Conservation (phyloP, 2,797 vertebrate species). For the Zenarchopterus dispar region DNA sequence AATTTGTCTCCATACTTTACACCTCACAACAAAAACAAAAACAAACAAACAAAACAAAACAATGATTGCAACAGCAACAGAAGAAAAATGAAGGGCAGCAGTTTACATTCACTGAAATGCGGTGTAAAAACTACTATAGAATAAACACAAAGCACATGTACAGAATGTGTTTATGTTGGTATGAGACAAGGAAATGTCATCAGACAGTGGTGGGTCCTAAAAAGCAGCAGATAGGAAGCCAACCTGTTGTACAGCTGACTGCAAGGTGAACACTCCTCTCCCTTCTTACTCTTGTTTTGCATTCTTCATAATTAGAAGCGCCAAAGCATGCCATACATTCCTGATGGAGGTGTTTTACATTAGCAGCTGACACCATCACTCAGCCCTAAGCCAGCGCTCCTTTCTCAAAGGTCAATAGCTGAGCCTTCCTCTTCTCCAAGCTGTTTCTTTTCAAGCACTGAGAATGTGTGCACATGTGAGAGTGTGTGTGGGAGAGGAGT, state of each 20-base stretch:
- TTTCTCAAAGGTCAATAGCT: slow-evolving; percentile 75
- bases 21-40: too few species aligned
- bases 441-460: slow-evolving; percentile 51
- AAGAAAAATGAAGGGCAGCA: slow-evolving; percentile 14
- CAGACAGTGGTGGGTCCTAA: slow-evolving; percentile 54
- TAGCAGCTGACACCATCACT: slow-evolving; percentile 75
- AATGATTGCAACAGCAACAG: slow-evolving; percentile 13
- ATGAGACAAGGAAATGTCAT: slow-evolving; percentile 46
- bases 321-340: slow-evolving; percentile 71
- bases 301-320: slow-evolving; percentile 80
- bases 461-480: slow-evolving; percentile 20
- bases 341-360: slow-evolving; percentile 81
- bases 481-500: slow-evolving; percentile 19
- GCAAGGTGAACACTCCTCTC: slow-evolving; percentile 47
- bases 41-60: slow-evolving; percentile 24
- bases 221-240: slow-evolving; percentile 33
- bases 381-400: slow-evolving; percentile 71
- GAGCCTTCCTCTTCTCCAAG: slow-evolving; percentile 44
- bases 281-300: slow-evolving; percentile 77
- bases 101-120: background rate
- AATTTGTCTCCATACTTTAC: slow-evolving; percentile 21
- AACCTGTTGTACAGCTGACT: slow-evolving; percentile 40
- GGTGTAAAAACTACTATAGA: background rate
- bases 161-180: slow-evolving; percentile 31
- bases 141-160: slow-evolving; percentile 8